Evolutionary conservation across 2,797 vertebrate genomes (phyloP).

Genomic region (Parauchenoglanis ngamensis): DNA sequence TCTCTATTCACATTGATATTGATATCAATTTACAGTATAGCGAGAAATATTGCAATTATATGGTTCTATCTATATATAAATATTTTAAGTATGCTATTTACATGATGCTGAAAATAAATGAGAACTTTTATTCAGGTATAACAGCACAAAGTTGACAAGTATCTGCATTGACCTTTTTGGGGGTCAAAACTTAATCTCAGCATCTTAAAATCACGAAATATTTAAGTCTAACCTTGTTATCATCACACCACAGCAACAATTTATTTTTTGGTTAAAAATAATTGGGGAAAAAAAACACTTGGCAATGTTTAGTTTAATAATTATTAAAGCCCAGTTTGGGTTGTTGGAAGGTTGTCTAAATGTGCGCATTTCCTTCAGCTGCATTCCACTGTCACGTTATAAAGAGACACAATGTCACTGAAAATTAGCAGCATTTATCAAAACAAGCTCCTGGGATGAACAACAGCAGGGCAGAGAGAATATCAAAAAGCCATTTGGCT

Average conservation of each 20-base stretch:
- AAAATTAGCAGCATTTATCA: conserved; percentile 33
- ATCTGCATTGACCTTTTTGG: background rate
- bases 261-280: background rate
- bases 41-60: background rate
- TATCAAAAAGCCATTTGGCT: background rate
- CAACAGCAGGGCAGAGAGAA: conserved; percentile 9
- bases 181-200: background rate
- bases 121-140: background rate
- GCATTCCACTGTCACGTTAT: background rate
- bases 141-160: background rate
- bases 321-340: background rate
- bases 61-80: background rate
- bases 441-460: conserved; percentile 8
- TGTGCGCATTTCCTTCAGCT: background rate
- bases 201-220: background rate
- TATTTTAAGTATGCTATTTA: background rate
- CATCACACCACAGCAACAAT: background rate
- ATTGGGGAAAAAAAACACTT: background rate
- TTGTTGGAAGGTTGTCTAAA: background rate
- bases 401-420: conserved; percentile 15
- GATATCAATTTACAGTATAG: background rate
- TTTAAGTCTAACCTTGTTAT: background rate
- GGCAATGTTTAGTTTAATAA: background rate
- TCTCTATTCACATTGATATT: background rate
- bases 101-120: background rate